Evolutionary conservation across 2,797 vertebrate species (phyloP).

Genomic region (Myotis pilosus): DNA sequence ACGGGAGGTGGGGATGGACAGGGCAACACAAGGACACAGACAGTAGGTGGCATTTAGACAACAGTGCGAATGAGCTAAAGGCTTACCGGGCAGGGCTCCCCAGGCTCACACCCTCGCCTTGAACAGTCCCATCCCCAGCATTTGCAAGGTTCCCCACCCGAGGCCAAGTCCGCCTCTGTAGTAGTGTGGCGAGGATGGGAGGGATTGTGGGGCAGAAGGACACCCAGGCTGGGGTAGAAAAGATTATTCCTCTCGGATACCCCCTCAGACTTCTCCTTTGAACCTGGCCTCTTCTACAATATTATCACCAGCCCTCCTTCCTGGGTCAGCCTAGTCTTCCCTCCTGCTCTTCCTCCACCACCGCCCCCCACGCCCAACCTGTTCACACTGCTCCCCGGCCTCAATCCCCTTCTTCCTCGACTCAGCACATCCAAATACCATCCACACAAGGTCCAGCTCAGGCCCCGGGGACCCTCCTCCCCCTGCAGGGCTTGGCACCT

Average conservation of each 20-base stretch:
- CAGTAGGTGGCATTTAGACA: neutral
- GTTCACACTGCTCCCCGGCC: neutral
- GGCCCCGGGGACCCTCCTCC: neutral
- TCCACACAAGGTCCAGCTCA: neutral
- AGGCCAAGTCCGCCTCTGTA: neutral
- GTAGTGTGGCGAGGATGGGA: accelerated
- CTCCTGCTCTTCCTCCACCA: neutral
- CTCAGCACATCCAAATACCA: neutral
- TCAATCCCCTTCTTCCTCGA: neutral
- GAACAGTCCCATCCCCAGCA: neutral
- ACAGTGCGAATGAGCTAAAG: too few relatives aligned
- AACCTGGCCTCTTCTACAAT: neutral
- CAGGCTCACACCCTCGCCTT: neutral
- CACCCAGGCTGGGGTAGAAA: neutral
- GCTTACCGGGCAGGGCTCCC: neutral
- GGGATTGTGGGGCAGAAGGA: neutral
- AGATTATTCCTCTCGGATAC: neutral
- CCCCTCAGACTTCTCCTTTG: neutral
- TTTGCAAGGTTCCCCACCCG: neutral
- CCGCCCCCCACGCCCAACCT: neutral
- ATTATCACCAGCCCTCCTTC: neutral
- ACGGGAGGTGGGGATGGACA: neutral
- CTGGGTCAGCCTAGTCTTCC: neutral
- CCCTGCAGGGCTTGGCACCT: neutral
- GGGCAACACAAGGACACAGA: neutral